These are phyloP conservation scores for Thymelicus acteon DNA, from an alignment of 2,888 invertebrate species.

Conservation along the genomic window DNA sequence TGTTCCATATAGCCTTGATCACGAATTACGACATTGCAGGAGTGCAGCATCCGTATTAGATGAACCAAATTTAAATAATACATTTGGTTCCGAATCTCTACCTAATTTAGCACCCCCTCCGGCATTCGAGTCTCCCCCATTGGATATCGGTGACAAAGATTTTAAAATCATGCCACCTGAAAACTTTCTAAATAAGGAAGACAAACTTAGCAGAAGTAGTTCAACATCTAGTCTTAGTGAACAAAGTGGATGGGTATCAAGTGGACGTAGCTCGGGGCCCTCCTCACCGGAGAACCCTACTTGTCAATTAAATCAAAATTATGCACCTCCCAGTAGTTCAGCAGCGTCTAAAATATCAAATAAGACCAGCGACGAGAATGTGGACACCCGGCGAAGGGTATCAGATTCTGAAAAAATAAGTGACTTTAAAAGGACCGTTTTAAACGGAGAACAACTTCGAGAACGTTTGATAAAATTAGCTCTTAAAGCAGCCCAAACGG, in stretches of 20 bases:
- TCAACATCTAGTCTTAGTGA: slow-evolving; percentile 90
- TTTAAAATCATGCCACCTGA: slow-evolving; percentile 81
- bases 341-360: slow-evolving; percentile 55
- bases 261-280: slow-evolving; percentile 87
- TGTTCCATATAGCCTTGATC: slow-evolving; percentile 86
- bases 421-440: slow-evolving; percentile 77
- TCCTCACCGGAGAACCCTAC: slow-evolving; percentile 85
- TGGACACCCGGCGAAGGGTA: slow-evolving; percentile 51
- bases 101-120: slow-evolving; percentile 88
- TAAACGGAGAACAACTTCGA: slow-evolving; percentile 88
- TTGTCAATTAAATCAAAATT: slow-evolving; percentile 81
- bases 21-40: slow-evolving; percentile 82
- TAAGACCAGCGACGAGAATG: slow-evolving; percentile 60
- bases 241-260: slow-evolving; percentile 95
- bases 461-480: slow-evolving; percentile 87
- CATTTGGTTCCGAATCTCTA: slow-evolving; percentile 88
- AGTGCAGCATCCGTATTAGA: slow-evolving; percentile 85
- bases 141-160: slow-evolving; percentile 79
- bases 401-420: slow-evolving; percentile 67
- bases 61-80: slow-evolving; percentile 81
- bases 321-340: slow-evolving; percentile 64
- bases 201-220: slow-evolving; percentile 74
- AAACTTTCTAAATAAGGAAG: slow-evolving; percentile 76
- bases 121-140: slow-evolving; percentile 84
- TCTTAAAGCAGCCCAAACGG: slow-evolving; percentile 76